These are phyloP conservation scores for Anhinga rufa DNA, from an alignment of 2,113 vertebrate genomes.

Conservation along the genomic window DNA sequence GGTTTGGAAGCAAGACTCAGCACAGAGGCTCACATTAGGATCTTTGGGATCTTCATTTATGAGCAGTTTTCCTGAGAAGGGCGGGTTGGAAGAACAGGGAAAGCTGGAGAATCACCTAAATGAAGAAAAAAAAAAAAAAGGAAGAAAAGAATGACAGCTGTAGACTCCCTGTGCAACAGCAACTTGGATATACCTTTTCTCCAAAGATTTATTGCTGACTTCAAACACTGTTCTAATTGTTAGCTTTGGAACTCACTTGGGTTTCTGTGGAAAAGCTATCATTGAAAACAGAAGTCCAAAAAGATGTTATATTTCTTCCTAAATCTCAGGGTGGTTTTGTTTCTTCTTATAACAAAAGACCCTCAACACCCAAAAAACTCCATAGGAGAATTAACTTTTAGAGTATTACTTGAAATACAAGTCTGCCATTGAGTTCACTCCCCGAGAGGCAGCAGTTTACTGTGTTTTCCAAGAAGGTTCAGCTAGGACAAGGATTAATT, in stretches of 20 bases:
- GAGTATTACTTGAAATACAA: not conserved
- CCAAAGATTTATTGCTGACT: not conserved
- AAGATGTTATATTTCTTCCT: not conserved
- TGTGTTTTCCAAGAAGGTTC: not conserved
- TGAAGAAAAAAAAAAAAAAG: not conserved
- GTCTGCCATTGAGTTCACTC: not conserved
- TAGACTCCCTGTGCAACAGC: not conserved
- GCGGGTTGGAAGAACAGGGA: not conserved
- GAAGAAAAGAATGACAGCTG: not conserved
- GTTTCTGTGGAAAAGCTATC: not conserved
- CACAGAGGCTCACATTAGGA: not conserved
- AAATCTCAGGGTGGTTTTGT: not conserved
- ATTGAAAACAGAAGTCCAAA: not conserved
- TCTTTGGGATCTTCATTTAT: not conserved
- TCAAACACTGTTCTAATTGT: not conserved
- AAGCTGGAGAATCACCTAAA: not conserved
- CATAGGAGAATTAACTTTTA: not conserved
- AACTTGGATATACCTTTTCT: not conserved
- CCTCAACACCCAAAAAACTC: not conserved
- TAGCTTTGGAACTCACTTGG: not conserved
- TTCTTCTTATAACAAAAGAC: not conserved
- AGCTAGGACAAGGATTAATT: not conserved
- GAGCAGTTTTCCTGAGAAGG: not conserved
- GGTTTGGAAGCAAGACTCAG: not conserved
- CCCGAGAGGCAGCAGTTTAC: not conserved